Evolutionary conservation across 2,113 vertebrate genomes (phyloP), one percentile per base, ranked within the genome.

Genomic region (Oenanthe melanoleuca): DNA sequence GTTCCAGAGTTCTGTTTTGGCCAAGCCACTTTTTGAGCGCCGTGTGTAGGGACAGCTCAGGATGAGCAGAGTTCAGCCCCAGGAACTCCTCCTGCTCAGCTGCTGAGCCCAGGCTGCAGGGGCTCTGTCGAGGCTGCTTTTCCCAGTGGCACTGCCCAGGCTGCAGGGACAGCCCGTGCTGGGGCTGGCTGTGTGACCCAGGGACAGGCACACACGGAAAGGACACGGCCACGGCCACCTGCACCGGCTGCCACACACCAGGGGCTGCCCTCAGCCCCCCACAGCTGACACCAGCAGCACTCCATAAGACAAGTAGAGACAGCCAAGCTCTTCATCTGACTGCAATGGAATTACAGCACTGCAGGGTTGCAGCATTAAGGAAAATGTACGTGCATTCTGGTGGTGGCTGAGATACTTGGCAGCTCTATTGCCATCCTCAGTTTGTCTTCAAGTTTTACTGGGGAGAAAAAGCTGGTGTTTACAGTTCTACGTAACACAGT

Each of bases 161-260:
- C 1, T 52, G 42, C 25, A 57, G 78, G 71, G 17, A 23, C 28
- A 42, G 59, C 21, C 38, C 28, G 2, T 14, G 37, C 42, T 33
- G 69, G 60, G 53, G 7, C 5, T 28, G 45, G 37, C 22, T 14
- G 6, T 55, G 40, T 28, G 40, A 71, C 4, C 77, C 65, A 33
- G 53, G 53, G 12, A 38, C 26, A 49, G 2, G 14, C 47, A 49
- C 5, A 1, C 34, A 4, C 2, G 0, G 40, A n/a, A 66, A 45
- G 40, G 77, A n/a, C 57, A 17, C 3, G 1, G 77, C n/a, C 57
- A 17, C 3, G 1, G 42, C 14, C 67, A 31, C 5, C 10, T 18
- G n/a, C 52, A 13, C 8, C 1, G 37, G 34, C 34, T 37, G 34
- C 34, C 34, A 37, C 34, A 37, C 34, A 37, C 34, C 34, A 37